A percentile compares a stretch with the other conserved stretches of the same genome.
These are phyloP conservation scores for Glaucopsyche alexis DNA, from an alignment of 2,888 invertebrate species.

Conservation along the genomic window DNA sequence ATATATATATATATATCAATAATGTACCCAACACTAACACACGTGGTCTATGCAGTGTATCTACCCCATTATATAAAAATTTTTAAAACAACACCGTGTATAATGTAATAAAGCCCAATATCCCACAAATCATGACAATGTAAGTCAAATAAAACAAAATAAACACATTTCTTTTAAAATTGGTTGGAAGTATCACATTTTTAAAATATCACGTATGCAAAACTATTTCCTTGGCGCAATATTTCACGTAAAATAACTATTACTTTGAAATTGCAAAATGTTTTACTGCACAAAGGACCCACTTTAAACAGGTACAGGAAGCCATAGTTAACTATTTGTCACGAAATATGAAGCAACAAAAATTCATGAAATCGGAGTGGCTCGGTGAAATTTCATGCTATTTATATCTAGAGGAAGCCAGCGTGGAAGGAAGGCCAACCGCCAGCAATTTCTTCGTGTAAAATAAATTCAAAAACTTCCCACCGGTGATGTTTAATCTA, in stretches of 20 bases:
- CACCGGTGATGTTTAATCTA: slow-evolving; percentile 46
- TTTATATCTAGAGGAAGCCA: slow-evolving; percentile 49
- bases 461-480: slow-evolving; percentile 48
- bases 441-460: slow-evolving; percentile 47
- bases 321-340: slow-evolving; percentile 50
- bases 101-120: too few species aligned
- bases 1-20: too few species aligned
- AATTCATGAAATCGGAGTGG: slow-evolving; percentile 51
- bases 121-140: too few species aligned
- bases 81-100: too few species aligned
- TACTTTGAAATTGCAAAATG: slow-evolving; percentile 30
- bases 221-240: slow-evolving; percentile 10
- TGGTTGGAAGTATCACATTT: slow-evolving; percentile 5
- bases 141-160: slow-evolving; percentile 4
- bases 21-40: too few species aligned
- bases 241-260: slow-evolving; percentile 30
- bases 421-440: slow-evolving; percentile 49
- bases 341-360: slow-evolving; percentile 52
- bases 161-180: slow-evolving; percentile 8
- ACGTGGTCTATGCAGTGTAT: too few species aligned
- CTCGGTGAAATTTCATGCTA: slow-evolving; percentile 49
- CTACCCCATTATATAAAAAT: too few species aligned
- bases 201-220: slow-evolving; percentile 25
- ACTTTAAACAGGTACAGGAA: slow-evolving; percentile 53
- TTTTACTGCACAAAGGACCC: slow-evolving; percentile 33